phyloP scores from a whole-genome alignment of 2,113 vertebrate species.

The Pantherophis guttatus region DNA sequence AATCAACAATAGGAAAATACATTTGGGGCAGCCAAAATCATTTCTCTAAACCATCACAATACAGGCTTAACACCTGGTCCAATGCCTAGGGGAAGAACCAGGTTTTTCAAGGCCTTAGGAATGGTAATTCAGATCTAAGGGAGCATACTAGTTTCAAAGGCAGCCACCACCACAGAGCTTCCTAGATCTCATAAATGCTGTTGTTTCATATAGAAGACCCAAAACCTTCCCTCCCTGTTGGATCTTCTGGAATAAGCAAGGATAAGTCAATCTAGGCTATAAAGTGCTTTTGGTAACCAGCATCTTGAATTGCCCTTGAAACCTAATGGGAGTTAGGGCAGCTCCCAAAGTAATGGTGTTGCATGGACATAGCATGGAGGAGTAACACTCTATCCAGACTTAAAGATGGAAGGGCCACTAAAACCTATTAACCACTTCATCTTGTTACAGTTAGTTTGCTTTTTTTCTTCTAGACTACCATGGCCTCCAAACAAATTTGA shows the following conservation, averaged over 20 bases:
- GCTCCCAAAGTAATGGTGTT: not conserved
- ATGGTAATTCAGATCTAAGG: not conserved
- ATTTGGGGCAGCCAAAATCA: too few relatives aligned
- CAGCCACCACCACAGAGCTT: not conserved
- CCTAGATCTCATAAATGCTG: not conserved
- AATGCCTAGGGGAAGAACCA: not conserved
- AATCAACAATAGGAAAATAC: not conserved
- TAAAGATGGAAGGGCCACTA: not conserved
- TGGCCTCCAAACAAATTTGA: not conserved
- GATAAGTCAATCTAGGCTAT: not conserved
- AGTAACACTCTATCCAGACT: not conserved
- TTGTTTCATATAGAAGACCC: not conserved
- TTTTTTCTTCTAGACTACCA: not conserved
- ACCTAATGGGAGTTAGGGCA: not conserved
- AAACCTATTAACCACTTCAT: not conserved
- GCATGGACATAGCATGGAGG: not conserved
- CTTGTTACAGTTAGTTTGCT: not conserved
- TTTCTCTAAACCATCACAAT: not conserved
- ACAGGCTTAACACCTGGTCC: not conserved
- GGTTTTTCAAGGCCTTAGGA: not conserved
- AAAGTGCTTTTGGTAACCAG: not conserved
- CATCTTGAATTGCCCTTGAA: not conserved
- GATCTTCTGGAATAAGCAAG: not conserved
- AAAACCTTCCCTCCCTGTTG: not conserved
- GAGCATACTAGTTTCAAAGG: not conserved